Evolutionary conservation across 1,140 invertebrate species (phyloP), one percentile per base, ranked within the genome.

Genomic region (Parapsyche elsis): DNA sequence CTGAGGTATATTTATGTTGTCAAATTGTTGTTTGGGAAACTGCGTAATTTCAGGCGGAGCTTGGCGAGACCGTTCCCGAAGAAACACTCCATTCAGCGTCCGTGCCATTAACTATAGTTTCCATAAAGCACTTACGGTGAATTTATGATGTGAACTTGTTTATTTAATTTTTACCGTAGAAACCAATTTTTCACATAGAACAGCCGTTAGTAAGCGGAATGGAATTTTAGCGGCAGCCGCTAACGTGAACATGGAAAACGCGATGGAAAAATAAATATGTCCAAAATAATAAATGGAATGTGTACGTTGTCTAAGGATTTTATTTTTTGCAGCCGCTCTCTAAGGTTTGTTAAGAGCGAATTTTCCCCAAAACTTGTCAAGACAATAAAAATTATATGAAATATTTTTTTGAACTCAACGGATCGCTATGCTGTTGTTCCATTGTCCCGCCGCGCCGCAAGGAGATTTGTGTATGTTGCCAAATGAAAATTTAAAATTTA

Each of bases 71-170:
- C 21, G 24, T 67, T 23, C 21, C 19, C 14, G 19, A 57, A 57
- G 53, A 30, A 71, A 16, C 45, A 38, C 21, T n/a, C 10, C 71
- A 46, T 38, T 19, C 30, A 4, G 9, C 45, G 44, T 16, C 38
- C 16, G 64, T 24, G 44, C 71, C 71, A 73, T 59, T 75, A n/a
- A 45, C 73, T 14, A 10, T 49, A 49, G 44, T 57, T 57, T 75
- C 12, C 71, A 75, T 30, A 19, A 9, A 75, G 26, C 46, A 75
- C 73, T 75, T 75, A 26, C 12, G 23, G 44, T 49, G 73, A 75
- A 59, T 75, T 67, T 75, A 75, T 49, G 73, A 75, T 59, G 73
- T 75, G 73, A 59, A 59, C 24, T 75, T 75, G 73, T 75, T 75
- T 75, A 75, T 75, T 67, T 75, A 75, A 45, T 75, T 75, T 75